Conservation (phyloP, 2,797 vertebrate species). For the Harpagifer antarcticus region DNA sequence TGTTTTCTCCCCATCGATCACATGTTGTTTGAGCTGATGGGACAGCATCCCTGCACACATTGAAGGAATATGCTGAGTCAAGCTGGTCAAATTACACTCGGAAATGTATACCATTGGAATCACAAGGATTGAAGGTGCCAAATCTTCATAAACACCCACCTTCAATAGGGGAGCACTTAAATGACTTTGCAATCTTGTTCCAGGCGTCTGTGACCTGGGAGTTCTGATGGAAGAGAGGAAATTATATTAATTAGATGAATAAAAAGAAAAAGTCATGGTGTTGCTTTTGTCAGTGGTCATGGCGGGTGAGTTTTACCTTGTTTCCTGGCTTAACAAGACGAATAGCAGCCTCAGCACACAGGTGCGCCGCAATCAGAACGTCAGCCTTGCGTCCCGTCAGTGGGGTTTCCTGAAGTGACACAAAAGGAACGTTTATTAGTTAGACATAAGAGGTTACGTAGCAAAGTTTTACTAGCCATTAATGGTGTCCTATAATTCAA, state of each 20-base stretch:
- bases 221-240: conserved; percentile 84
- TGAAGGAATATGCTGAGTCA: conserved; percentile 19
- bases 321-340: conserved; percentile 97
- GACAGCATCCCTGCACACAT: conserved; percentile 92
- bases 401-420: conserved; percentile 87
- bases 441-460: background rate
- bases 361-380: conserved; percentile 94
- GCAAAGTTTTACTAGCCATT: background rate
- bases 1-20: conserved; percentile 98
- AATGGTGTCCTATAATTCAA: background rate
- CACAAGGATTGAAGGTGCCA: background rate
- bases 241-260: background rate
- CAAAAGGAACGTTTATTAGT: background rate
- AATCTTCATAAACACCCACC: conserved; percentile 80
- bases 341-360: conserved; percentile 96
- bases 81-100: conserved; percentile 1
- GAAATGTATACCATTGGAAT: background rate
- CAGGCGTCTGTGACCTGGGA: conserved; percentile 97
- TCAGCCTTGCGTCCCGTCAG: conserved; percentile 94
- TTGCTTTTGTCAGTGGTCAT: background rate
- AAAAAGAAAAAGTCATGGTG: accelerated
- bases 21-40: conserved; percentile 97
- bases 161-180: conserved; percentile 96
- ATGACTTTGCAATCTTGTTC: conserved; percentile 98
- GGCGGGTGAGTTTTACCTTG: conserved; percentile 83